Evolutionary conservation across 2,797 vertebrate species (phyloP), one percentile per base, ranked within the genome.

Genomic region (Microctenopoma steveboyesi): DNA sequence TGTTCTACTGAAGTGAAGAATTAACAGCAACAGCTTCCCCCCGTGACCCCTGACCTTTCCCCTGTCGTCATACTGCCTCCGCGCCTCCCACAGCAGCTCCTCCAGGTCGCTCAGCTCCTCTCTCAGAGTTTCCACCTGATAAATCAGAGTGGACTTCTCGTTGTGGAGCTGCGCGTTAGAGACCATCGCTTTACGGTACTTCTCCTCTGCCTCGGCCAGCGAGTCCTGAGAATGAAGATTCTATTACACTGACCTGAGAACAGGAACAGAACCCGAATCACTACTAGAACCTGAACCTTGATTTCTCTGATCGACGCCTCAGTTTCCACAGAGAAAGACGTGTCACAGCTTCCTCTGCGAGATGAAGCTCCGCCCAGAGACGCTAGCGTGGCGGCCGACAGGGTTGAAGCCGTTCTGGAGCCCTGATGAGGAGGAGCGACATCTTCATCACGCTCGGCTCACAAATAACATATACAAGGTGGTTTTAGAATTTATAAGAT

Each of bases 151-250:
- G 0, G 92, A 92, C 90, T 98, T 98, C 55, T 98, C 96, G 13
- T 98, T 98, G 94, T 98, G 96, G 1, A 99, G 92, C 75, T 98
- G 97, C 42, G 97, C 96, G 2, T 96, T 98, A 50, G 96, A 97
- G 9, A 97, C 95, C 97, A 98, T 98, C 3, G 96, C 96, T 69
- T 94, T 94, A 13, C 95, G 96, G 25, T 97, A 98, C 13, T 95
- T 96, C 84, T 98, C 96, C 69, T 98, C 97, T 0, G 92, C 93
- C 86, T 98, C 97, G 0, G 86, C 92, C 51, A 98, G 87, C 0
- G 96, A 96, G 87, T 98, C 97, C 97, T 99, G 88, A 0, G 5
- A 42, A 42, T 40, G 13, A 12, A 40, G 10, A 12, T 35, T 35
- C 33, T 35, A 35, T 35, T 35, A 35, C 9, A 35, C 33, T 7